Percentiles rank a stretch among this genome's conserved stretches.
phyloP scores from a whole-genome alignment of 2,113 vertebrate species.

The Strix aluco region DNA sequence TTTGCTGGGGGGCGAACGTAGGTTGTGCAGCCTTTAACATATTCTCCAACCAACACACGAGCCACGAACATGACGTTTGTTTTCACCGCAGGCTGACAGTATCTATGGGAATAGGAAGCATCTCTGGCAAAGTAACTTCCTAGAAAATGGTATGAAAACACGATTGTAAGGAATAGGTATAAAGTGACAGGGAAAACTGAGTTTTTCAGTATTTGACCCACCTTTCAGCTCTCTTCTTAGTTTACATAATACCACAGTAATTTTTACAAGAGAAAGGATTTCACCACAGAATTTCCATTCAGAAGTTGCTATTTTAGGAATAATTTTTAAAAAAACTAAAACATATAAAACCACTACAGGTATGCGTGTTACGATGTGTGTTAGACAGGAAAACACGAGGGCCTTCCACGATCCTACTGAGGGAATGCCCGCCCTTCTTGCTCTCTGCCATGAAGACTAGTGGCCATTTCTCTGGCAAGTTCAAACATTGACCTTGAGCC shows the following conservation, averaged over 20 bases:
- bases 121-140: constrained; percentile 88
- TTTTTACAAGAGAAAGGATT: neutral
- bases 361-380: neutral
- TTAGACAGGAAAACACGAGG: neutral
- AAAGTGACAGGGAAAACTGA: neutral
- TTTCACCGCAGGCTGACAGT: neutral
- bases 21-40: constrained; percentile 16
- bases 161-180: neutral
- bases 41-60: constrained; percentile 77
- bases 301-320: neutral
- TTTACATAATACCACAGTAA: neutral
- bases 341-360: neutral
- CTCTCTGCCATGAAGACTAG: neutral
- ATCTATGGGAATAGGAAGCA: constrained; percentile 76
- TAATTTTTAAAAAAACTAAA: neutral
- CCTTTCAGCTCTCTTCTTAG: neutral
- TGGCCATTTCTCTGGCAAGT: neutral
- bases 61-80: constrained; percentile 77
- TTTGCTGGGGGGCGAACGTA: constrained; percentile 64
- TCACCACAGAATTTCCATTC: neutral
- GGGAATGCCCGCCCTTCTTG: neutral
- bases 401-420: neutral
- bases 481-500: neutral
- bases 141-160: neutral
- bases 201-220: neutral